phyloP scores from a whole-genome alignment of 2,888 invertebrate genomes.

The Tipula lateralis region DNA sequence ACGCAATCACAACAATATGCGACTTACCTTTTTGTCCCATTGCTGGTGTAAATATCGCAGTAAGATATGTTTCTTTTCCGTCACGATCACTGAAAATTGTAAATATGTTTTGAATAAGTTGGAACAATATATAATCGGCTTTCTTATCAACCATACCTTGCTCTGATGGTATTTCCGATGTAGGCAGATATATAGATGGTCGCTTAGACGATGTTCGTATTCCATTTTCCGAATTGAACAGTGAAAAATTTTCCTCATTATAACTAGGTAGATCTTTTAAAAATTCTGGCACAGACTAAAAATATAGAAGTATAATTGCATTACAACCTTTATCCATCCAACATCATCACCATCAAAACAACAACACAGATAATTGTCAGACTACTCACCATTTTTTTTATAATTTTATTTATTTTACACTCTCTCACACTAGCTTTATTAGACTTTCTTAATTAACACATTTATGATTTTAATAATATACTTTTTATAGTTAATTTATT shows the following conservation, averaged over 20 bases:
- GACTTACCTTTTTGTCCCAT: conserved; percentile 83
- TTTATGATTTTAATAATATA: neutral
- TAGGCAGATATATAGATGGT: conserved; percentile 87
- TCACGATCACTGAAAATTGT: conserved; percentile 76
- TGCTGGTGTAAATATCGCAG: conserved; percentile 90
- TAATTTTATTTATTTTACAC: neutral
- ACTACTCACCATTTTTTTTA: neutral
- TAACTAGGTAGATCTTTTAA: conserved; percentile 86
- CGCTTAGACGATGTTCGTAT: conserved; percentile 76
- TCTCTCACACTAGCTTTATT: neutral
- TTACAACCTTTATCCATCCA: neutral
- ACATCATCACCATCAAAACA: neutral
- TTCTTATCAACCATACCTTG: conserved; percentile 61
- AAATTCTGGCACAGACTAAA: conserved; percentile 81
- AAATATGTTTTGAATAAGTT: conserved; percentile 32
- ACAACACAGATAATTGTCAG: neutral
- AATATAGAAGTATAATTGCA: neutral
- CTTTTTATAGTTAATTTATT: neutral
- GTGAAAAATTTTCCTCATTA: conserved; percentile 85
- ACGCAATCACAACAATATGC: neutral
- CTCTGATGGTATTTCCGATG: conserved; percentile 87
- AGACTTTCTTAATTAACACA: neutral
- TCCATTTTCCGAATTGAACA: conserved; percentile 81
- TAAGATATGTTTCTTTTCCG: conserved; percentile 91
- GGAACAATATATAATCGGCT: conserved; percentile 26